Evolutionary conservation across 2,888 invertebrate species (phyloP), one percentile per base, ranked within the genome.

Genomic region (Halocaridina rubra): DNA sequence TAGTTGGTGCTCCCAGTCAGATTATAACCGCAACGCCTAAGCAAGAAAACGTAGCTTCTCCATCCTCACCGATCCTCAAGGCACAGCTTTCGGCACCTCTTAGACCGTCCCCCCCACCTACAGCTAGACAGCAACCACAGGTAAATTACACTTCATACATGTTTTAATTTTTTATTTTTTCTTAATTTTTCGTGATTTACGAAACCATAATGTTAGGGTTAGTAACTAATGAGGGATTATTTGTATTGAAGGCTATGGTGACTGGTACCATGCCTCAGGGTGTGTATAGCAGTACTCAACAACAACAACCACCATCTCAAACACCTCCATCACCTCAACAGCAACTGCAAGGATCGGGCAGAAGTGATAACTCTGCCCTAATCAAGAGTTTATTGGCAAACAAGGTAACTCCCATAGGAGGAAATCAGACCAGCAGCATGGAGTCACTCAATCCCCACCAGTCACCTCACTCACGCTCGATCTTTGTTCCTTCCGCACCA

Each of bases 331-430:
- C 77, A 59, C 61, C 69, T 46, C 84, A 74, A 24, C 84, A 84
- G 64, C 86, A 81, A 61, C 67, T 33, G 24, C 81, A 78, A 19
- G 72, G 53, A 69, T 30, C 81, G 19, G 69, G 53, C 27, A 77
- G 85, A 64, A 72, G 76, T 64, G 87, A 87, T 82, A 87, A 87
- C 80, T 87, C 87, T 78, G 96, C 96, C 86, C 93, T 97, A 89
- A 97, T 98, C 91, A 98, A 98, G 92, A 97, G 96, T 92, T 93
- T 98, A 89, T 92, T 98, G 91, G 98, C 98, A 89, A 97, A 96
- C 92, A 98, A 98, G 95, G 97, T 97, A 93, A 93, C 93, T 61
- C 82, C 82, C 53, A 72, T 78, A 61, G 82, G 82, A 82, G 82
- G 77, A 82, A 71, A 77, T 82, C 82, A 82, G 77, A 33, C 82